These are phyloP conservation scores for Brenthis hecate DNA, from an alignment of 2,888 invertebrate species.

Conservation along the genomic window DNA sequence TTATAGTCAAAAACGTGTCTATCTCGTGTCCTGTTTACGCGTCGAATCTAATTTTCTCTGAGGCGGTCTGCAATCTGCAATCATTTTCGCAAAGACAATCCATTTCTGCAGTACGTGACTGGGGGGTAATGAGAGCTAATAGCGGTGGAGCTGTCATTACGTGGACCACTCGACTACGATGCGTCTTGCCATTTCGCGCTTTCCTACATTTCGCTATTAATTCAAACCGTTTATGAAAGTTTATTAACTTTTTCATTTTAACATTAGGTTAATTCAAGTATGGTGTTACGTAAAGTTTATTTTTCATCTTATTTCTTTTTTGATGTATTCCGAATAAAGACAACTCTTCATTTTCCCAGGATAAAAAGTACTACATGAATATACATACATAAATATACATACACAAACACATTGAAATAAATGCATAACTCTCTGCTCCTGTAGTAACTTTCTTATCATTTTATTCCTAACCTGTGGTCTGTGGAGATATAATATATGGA, in stretches of 20 bases:
- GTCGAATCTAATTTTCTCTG: constrained; percentile 78
- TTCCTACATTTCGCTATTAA: constrained; percentile 17
- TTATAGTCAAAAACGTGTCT: constrained; percentile 34
- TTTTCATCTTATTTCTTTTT: background rate
- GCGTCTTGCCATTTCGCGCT: constrained; percentile 46
- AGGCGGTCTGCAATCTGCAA: constrained; percentile 78
- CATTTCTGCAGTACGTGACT: constrained; percentile 80
- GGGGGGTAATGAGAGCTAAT: constrained; percentile 78
- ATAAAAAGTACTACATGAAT: too few relatives aligned
- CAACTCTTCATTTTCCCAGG: too few relatives aligned
- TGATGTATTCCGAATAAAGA: background rate
- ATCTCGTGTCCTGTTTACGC: constrained; percentile 68
- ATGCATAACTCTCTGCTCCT: too few relatives aligned
- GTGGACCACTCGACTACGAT: constrained; percentile 49
- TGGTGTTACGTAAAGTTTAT: background rate
- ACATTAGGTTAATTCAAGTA: background rate
- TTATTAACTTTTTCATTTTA: background rate
- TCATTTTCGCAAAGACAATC: constrained; percentile 82
- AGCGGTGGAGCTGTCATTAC: constrained; percentile 74
- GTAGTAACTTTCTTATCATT: too few relatives aligned
- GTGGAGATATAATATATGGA: too few relatives aligned
- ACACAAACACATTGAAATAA: too few relatives aligned
- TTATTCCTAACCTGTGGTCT: too few relatives aligned
- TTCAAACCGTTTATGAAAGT: background rate
- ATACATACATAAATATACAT: too few relatives aligned